Evolutionary conservation across 2,797 vertebrate genomes (phyloP).

Genomic region (Xenops minutus): DNA sequence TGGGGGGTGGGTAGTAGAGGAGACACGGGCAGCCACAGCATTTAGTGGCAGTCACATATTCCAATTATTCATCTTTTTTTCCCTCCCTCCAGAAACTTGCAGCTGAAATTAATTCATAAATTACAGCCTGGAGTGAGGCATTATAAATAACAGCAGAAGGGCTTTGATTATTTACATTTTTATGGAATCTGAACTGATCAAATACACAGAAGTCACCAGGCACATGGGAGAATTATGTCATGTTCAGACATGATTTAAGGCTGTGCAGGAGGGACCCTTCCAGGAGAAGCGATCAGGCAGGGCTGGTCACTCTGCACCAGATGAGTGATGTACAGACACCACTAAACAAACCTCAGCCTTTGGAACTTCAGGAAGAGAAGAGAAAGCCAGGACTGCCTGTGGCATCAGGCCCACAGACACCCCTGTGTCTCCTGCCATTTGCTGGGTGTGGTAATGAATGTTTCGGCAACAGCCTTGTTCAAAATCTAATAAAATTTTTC

Average conservation of each 20-base stretch:
- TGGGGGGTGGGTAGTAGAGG: accelerated
- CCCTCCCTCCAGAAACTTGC: conserved; percentile 65
- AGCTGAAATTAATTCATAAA: conserved; percentile 79
- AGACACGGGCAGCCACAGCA: not conserved
- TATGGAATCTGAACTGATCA: conserved; percentile 79
- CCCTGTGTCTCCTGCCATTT: accelerated
- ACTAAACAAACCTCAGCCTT: conserved; percentile 14
- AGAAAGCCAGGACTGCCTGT: not conserved
- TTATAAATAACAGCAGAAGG: conserved; percentile 77
- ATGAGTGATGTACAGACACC: conserved; percentile 35
- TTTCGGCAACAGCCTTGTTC: conserved; percentile 50
- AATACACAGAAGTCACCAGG: conserved; percentile 68
- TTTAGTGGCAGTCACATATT: conserved; percentile 38
- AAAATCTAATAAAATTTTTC: conserved; percentile 45
- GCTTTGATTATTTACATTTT: conserved; percentile 81
- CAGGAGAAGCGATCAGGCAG: conserved; percentile 38
- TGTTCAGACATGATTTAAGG: conserved; percentile 74
- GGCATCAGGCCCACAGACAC: not conserved
- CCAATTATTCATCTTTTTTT: conserved; percentile 49
- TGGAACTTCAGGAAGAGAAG: not conserved
- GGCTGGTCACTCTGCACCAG: conserved; percentile 51
- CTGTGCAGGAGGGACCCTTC: conserved; percentile 57
- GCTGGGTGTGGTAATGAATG: not conserved
- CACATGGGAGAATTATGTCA: conserved; percentile 73
- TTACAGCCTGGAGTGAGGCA: conserved; percentile 66